A percentile compares a stretch with the other conserved stretches of the same genome.
Evolutionary conservation across 1,140 invertebrate species (phyloP).

Genomic region (Zaprionus taronus): DNA sequence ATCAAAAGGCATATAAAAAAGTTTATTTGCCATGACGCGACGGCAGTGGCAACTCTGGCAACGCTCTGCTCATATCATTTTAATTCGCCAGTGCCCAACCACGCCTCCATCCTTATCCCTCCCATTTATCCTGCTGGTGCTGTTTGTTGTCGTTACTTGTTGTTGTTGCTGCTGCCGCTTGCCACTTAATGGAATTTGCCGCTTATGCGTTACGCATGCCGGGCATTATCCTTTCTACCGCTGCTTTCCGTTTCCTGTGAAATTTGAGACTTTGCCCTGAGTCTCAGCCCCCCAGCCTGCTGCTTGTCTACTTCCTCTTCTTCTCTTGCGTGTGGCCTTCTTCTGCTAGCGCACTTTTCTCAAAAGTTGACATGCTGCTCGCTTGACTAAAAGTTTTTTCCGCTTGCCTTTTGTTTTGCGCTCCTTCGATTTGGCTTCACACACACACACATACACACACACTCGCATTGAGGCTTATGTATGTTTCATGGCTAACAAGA

Average conservation of each 20-base stretch:
- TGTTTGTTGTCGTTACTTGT: slow-evolving; percentile 30
- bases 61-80: slow-evolving; percentile 62
- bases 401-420: slow-evolving; percentile 42
- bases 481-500: slow-evolving; percentile 52
- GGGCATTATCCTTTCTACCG: slow-evolving; percentile 76
- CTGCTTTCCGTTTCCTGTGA: slow-evolving; percentile 62
- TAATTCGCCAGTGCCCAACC: slow-evolving; percentile 52
- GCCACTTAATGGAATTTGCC: slow-evolving; percentile 82
- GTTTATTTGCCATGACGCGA: slow-evolving; percentile 72
- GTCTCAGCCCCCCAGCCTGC: not conserved
- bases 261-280: slow-evolving; percentile 36
- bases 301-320: slow-evolving; percentile 7
- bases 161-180: slow-evolving; percentile 51
- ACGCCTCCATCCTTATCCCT: slow-evolving; percentile 10
- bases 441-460: slow-evolving; percentile 6
- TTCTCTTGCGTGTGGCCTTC: not conserved
- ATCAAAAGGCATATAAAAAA: slow-evolving; percentile 72
- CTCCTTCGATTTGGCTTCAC: slow-evolving; percentile 17
- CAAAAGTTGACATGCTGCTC: slow-evolving; percentile 53
- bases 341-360: slow-evolving; percentile 23
- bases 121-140: slow-evolving; percentile 17
- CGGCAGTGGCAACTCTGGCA: slow-evolving; percentile 61
- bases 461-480: slow-evolving; percentile 6
- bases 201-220: slow-evolving; percentile 82
- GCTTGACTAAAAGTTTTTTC: slow-evolving; percentile 57